Conservation (phyloP, 2,888 invertebrate genomes). For the Conchocele bisecta region DNA sequence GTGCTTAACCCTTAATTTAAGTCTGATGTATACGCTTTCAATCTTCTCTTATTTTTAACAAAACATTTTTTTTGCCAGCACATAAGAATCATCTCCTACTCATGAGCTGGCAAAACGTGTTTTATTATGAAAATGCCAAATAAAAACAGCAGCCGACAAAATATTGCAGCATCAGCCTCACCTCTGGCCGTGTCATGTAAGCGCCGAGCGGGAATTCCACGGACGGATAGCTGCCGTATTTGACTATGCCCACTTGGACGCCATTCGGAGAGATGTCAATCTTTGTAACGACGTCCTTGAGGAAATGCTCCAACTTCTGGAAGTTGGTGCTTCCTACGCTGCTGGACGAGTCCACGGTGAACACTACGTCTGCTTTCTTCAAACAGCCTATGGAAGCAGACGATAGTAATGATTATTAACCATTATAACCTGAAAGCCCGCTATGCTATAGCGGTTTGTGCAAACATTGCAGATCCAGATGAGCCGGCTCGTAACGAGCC, state of each 20-base stretch:
- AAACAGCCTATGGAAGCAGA: no score
- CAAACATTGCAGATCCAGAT: no score
- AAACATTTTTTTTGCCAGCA: no score
- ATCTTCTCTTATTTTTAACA: no score
- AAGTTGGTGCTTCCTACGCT: conserved; percentile 63
- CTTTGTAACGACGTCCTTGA: conserved; percentile 60
- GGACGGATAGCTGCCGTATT: conserved; percentile 64
- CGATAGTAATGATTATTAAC: no score
- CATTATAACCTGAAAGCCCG: no score
- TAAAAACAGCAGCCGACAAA: neutral
- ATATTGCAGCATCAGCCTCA: conserved; percentile 1
- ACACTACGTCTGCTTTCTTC: conserved; percentile 62
- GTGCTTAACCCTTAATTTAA: no score
- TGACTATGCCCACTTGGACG: conserved; percentile 66
- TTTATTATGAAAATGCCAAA: neutral
- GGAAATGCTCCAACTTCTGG: conserved; percentile 64
- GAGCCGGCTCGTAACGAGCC: no score
- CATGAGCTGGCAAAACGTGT: no score
- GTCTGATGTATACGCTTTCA: no score
- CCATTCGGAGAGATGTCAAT: conserved; percentile 59
- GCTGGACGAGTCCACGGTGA: conserved; percentile 66
- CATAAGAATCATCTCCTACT: no score
- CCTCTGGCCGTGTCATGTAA: conserved; percentile 54
- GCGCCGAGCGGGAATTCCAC: conserved; percentile 57
- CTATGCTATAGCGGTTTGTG: no score